These are phyloP conservation scores for Argyresthia albistria DNA, from an alignment of 2,888 invertebrate species.

Conservation along the genomic window DNA sequence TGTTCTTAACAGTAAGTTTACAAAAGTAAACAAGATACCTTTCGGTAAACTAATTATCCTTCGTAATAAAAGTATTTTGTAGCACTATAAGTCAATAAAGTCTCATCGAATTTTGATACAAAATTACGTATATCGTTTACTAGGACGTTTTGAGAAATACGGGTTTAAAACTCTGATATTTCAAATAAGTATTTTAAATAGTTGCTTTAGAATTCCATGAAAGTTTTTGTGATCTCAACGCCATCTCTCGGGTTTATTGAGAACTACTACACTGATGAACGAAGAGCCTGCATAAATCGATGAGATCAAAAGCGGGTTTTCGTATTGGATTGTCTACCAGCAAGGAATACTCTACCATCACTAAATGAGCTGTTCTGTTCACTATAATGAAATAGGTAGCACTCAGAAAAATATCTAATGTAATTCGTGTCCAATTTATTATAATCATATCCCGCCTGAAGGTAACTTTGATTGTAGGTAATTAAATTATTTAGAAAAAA, in stretches of 20 bases:
- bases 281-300: background rate
- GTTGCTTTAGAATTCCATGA: too few relatives aligned
- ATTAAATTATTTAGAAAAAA: constrained; percentile 23
- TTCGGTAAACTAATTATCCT: background rate
- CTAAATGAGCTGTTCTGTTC: background rate
- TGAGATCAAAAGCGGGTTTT: background rate
- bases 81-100: background rate
- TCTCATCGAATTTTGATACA: constrained; percentile 1
- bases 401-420: too few relatives aligned
- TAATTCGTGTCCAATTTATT: constrained; percentile 12
- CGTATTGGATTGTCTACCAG: too few relatives aligned
- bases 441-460: constrained; percentile 46
- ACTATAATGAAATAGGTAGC: too few relatives aligned
- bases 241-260: background rate
- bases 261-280: background rate
- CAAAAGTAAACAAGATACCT: constrained; percentile 11
- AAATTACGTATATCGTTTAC: constrained; percentile 60
- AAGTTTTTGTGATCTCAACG: background rate
- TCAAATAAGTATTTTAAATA: too few relatives aligned
- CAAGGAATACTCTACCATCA: too few relatives aligned
- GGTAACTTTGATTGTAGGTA: constrained; percentile 62
- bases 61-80: background rate
- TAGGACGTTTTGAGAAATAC: constrained; percentile 69
- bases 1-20: constrained; percentile 59
- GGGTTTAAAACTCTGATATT: background rate